These are phyloP conservation scores for Sphenopsis melanotis DNA, from an alignment of 2,797 vertebrate species.

Conservation along the genomic window DNA sequence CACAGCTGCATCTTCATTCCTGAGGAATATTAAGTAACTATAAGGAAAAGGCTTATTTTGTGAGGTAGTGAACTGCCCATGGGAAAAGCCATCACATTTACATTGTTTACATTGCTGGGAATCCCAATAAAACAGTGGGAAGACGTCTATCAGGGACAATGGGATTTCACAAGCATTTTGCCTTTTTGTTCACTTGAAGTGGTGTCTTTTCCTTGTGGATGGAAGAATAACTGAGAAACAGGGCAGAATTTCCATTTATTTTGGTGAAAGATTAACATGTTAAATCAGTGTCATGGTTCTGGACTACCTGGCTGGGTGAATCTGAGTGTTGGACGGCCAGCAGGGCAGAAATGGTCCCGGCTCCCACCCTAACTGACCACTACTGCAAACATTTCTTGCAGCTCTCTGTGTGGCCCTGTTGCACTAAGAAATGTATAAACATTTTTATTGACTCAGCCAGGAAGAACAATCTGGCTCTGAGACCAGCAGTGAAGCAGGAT, in stretches of 20 bases:
- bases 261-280: background rate
- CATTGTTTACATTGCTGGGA: background rate
- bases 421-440: conserved; percentile 15
- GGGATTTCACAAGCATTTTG: background rate
- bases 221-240: background rate
- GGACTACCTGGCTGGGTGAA: background rate
- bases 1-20: background rate
- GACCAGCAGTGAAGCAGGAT: background rate
- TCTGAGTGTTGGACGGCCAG: background rate
- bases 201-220: background rate
- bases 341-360: background rate
- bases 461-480: background rate
- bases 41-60: background rate
- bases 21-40: background rate
- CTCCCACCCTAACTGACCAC: background rate
- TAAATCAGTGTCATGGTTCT: background rate
- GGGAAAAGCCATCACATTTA: background rate
- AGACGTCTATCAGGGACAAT: background rate
- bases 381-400: background rate
- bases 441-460: conserved; percentile 40
- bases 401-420: background rate
- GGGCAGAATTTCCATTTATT: background rate
- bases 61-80: background rate
- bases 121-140: background rate
- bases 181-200: background rate